Conservation (phyloP, 2,888 invertebrate species). For the Drosophila falleni region DNA sequence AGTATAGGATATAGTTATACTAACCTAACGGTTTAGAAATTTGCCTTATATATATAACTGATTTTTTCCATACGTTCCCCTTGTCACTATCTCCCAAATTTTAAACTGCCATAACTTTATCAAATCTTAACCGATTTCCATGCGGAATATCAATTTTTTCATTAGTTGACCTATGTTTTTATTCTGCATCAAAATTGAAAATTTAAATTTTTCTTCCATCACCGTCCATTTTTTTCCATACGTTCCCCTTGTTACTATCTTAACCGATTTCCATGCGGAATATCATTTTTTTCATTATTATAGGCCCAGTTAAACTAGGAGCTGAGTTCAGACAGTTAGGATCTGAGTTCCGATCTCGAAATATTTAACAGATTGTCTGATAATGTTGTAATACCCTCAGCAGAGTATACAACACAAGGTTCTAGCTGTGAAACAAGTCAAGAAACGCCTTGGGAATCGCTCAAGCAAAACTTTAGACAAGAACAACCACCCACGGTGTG, state of each 20-base stretch:
- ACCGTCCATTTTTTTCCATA: too few species aligned
- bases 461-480: slow-evolving; percentile 34
- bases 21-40: not conserved
- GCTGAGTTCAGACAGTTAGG: slow-evolving; percentile 3
- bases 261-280: too few species aligned
- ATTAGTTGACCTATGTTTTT: too few species aligned
- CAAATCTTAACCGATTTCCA: too few species aligned
- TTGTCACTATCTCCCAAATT: too few species aligned
- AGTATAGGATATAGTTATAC: not conserved
- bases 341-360: not conserved
- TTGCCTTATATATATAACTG: not conserved
- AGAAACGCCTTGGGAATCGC: slow-evolving; percentile 27
- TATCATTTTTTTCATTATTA: too few species aligned
- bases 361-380: not conserved
- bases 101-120: too few species aligned
- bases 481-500: slow-evolving; percentile 24
- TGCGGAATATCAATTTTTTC: too few species aligned
- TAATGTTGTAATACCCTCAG: not conserved
- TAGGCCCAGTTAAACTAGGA: not conserved
- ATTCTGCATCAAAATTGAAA: too few species aligned
- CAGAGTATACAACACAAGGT: slow-evolving; percentile 24
- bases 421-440: slow-evolving; percentile 14
- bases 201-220: too few species aligned
- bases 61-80: too few species aligned
- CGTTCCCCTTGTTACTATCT: too few species aligned